Percentiles rank a stretch among this genome's conserved stretches.
These are phyloP conservation scores for Podocnemis expansa DNA, from an alignment of 2,113 vertebrate species.

Conservation along the genomic window DNA sequence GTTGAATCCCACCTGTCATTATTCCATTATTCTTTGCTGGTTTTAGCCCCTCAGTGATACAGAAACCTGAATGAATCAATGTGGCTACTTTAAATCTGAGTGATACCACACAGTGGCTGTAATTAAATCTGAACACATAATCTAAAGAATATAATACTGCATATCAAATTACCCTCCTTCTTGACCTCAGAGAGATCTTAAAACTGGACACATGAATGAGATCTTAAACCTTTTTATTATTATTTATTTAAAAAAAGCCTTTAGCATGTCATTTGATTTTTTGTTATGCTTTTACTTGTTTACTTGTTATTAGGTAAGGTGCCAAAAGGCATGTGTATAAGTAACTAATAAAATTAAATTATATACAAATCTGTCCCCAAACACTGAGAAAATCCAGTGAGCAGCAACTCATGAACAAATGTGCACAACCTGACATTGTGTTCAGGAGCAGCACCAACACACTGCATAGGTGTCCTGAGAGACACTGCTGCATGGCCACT, in stretches of 20 bases:
- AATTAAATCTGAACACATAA: constrained; percentile 7
- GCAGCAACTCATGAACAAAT: not conserved
- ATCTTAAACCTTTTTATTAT: not conserved
- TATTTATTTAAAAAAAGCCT: not conserved
- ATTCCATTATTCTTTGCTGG: not conserved
- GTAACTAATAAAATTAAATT: not conserved
- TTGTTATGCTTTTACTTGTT: not conserved
- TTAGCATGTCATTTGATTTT: not conserved
- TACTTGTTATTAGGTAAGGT: not conserved
- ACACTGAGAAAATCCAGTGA: not conserved
- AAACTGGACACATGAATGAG: not conserved
- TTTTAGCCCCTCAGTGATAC: not conserved
- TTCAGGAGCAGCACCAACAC: accelerated
- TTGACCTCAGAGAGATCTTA: not conserved
- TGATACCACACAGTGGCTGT: not conserved
- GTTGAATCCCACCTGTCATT: not conserved
- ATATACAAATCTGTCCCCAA: not conserved
- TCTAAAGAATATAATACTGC: accelerated
- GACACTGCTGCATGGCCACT: not conserved
- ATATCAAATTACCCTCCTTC: not conserved
- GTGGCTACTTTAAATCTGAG: not conserved
- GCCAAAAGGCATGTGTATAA: not conserved
- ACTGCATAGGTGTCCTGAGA: not conserved
- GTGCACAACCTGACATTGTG: not conserved
- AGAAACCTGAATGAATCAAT: not conserved